These are phyloP conservation scores for Dicrostonyx torquatus DNA, from an alignment of 2,797 vertebrate genomes.

Conservation along the genomic window DNA sequence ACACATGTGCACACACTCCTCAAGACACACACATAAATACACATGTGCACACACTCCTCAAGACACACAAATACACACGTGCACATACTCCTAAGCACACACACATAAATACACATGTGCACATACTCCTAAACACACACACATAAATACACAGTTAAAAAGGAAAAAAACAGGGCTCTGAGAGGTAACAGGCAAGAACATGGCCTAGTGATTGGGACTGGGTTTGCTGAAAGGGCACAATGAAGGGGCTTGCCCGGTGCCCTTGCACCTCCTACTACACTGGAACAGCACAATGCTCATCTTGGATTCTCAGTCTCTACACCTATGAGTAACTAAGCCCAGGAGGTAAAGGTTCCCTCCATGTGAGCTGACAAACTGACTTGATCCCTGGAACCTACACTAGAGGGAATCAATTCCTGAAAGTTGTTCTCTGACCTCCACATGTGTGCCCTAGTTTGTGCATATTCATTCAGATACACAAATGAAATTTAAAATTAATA, in stretches of 20 bases:
- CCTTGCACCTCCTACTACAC: neutral
- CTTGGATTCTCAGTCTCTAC: neutral
- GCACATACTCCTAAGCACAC: too few relatives aligned
- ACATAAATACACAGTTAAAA: neutral
- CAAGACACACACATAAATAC: too few relatives aligned
- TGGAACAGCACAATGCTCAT: neutral
- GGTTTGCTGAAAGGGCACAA: neutral
- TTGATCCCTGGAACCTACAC: neutral
- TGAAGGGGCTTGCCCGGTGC: neutral
- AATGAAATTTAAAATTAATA: neutral
- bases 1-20: too few relatives aligned
- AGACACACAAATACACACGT: too few relatives aligned
- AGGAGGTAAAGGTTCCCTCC: neutral
- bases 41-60: too few relatives aligned
- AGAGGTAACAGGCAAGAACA: neutral
- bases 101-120: too few relatives aligned
- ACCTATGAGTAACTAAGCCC: neutral
- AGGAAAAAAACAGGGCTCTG: neutral
- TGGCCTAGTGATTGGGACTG: neutral
- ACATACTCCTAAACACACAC: neutral
- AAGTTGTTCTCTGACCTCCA: neutral
- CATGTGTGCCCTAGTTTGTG: neutral
- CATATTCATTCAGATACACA: neutral
- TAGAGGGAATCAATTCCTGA: neutral
- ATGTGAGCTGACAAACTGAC: neutral